These are phyloP conservation scores for Ptilonorhynchus violaceus DNA, from an alignment of 2,113 vertebrate genomes.

Conservation along the genomic window DNA sequence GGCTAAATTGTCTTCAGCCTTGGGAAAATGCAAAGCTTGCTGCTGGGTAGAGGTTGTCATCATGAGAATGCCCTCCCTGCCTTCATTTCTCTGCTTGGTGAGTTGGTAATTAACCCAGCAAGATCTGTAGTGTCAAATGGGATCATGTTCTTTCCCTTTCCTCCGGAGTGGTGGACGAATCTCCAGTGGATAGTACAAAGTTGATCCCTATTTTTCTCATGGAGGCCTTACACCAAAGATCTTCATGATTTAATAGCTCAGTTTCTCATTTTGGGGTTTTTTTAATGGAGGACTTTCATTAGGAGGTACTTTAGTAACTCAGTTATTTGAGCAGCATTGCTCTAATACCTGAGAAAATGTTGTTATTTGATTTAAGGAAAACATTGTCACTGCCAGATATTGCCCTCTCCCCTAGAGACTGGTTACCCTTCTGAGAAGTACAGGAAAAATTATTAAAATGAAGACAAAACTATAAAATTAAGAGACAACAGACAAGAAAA, in stretches of 20 bases:
- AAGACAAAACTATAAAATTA: background rate
- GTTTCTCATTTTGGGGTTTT: background rate
- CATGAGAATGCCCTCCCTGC: background rate
- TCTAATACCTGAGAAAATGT: background rate
- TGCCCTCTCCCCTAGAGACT: background rate
- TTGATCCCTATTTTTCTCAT: background rate
- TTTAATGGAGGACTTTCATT: background rate
- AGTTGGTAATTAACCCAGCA: background rate
- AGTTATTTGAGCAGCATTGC: background rate
- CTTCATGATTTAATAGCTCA: background rate
- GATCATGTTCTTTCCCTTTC: background rate
- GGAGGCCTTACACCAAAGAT: background rate
- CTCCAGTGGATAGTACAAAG: background rate
- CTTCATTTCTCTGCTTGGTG: constrained; percentile 18
- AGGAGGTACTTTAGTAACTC: background rate
- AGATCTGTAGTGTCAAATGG: background rate
- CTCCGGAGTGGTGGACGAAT: background rate
- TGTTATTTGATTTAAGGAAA: background rate
- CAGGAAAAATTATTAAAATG: background rate
- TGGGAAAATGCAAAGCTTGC: constrained; percentile 6
- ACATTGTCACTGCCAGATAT: no score
- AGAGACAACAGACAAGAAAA: background rate
- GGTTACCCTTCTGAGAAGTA: background rate
- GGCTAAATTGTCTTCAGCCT: constrained; percentile 3
- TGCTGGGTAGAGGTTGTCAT: background rate